Conservation (phyloP, 2,797 vertebrate genomes). For the Scolopax rusticola region DNA sequence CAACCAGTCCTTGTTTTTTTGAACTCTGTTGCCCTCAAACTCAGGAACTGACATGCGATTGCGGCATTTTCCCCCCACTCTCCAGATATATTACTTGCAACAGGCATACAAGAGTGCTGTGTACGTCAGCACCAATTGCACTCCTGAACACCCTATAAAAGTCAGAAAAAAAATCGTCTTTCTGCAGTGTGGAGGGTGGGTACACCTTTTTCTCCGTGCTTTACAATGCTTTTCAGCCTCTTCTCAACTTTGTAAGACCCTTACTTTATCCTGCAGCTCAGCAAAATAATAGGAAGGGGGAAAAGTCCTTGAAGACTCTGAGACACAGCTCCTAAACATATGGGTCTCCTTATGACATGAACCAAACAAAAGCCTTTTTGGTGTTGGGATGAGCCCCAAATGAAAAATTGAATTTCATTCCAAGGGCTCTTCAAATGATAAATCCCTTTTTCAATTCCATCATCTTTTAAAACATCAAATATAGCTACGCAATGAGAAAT, state of each 20-base stretch:
- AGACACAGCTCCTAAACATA: not conserved
- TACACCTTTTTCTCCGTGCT: not conserved
- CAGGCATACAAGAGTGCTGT: not conserved
- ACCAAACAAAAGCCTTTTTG: not conserved
- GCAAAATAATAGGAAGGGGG: not conserved
- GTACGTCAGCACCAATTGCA: not conserved
- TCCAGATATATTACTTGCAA: not conserved
- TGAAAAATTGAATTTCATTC: not conserved
- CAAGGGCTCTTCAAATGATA: not conserved
- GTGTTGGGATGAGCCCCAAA: not conserved
- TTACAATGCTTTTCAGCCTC: not conserved
- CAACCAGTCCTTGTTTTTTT: not conserved
- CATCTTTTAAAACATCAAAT: not conserved
- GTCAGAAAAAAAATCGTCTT: not conserved
- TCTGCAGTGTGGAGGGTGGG: not conserved
- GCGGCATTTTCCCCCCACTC: fast-evolving
- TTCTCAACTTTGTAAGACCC: not conserved
- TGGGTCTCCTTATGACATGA: not conserved
- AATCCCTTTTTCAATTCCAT: not conserved
- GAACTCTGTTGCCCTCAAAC: not conserved
- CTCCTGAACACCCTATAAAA: not conserved
- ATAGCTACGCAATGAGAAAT: not conserved
- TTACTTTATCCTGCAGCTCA: not conserved
- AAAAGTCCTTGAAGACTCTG: not conserved
- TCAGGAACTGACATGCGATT: not conserved